A percentile compares a stretch with the other conserved stretches of the same genome.
phyloP scores from a whole-genome alignment of 2,797 vertebrate species.

The Karalla daura region DNA sequence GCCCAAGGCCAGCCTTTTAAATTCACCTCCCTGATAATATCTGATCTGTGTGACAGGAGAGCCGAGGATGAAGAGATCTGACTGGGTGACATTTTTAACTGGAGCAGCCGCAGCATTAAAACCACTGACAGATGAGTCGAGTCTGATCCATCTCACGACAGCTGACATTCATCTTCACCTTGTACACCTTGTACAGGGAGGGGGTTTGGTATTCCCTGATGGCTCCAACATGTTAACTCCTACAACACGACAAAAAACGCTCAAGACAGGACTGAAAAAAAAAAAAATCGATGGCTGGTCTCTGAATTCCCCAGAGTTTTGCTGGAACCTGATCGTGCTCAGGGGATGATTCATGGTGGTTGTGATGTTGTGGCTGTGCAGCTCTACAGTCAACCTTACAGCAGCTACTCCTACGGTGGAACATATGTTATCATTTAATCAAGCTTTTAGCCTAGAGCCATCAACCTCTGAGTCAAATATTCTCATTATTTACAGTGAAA shows the following conservation, averaged over 20 bases:
- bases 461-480: constrained; percentile 3
- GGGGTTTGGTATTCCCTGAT: neutral
- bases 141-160: neutral
- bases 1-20: constrained; percentile 21
- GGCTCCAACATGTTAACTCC: neutral
- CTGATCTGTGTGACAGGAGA: constrained; percentile 3
- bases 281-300: neutral
- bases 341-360: too few species aligned
- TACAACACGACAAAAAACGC: too few species aligned
- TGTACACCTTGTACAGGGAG: too few species aligned
- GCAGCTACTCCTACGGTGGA: neutral
- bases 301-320: neutral
- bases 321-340: too few species aligned
- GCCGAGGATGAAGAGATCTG: neutral
- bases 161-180: too few species aligned
- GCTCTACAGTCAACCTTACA: neutral
- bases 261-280: neutral
- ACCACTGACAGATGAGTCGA: neutral
- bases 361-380: neutral
- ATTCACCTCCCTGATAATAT: constrained; percentile 14
- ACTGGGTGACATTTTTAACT: neutral
- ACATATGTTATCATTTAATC: constrained; percentile 3
- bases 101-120: neutral
- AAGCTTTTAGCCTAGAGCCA: neutral
- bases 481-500: constrained; percentile 14